Evolutionary conservation across 2,888 invertebrate genomes (phyloP).

Genomic region (Prosapia bicincta): DNA sequence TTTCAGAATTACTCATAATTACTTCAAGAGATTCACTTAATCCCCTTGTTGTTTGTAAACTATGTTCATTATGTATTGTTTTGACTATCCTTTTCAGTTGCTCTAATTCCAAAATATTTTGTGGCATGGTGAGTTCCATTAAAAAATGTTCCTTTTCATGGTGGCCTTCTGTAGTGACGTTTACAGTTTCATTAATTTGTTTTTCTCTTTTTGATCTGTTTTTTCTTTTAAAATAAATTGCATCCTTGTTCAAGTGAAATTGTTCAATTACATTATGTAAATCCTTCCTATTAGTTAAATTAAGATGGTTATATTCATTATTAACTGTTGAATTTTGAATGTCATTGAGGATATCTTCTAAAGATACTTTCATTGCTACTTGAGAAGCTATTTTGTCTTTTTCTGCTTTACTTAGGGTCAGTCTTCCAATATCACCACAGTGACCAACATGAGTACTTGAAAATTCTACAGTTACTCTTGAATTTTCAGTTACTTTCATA

Average conservation of each 20-base stretch:
- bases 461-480: slow-evolving; percentile 5
- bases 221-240: neutral
- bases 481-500: slow-evolving; percentile 5
- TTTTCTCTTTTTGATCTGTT: neutral
- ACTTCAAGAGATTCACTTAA: neutral
- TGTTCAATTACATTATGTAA: slow-evolving; percentile 5
- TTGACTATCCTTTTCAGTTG: neutral
- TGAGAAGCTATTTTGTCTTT: slow-evolving; percentile 6
- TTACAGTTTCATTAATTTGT: neutral
- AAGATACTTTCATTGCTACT: slow-evolving; percentile 6
- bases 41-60: neutral
- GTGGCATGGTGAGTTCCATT: neutral
- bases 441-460: slow-evolving; percentile 10
- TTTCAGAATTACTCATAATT: neutral
- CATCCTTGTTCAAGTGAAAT: slow-evolving; percentile 2
- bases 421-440: neutral
- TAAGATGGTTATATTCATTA: neutral
- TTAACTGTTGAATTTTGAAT: slow-evolving; percentile 3
- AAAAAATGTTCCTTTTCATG: neutral
- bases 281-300: slow-evolving; percentile 8
- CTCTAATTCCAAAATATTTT: neutral
- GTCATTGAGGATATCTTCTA: slow-evolving; percentile 5
- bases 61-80: neutral
- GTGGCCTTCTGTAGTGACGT: neutral
- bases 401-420: slow-evolving; percentile 5